phyloP scores from a whole-genome alignment of 2,888 invertebrate genomes.

The Drosophila glabriapex region DNA sequence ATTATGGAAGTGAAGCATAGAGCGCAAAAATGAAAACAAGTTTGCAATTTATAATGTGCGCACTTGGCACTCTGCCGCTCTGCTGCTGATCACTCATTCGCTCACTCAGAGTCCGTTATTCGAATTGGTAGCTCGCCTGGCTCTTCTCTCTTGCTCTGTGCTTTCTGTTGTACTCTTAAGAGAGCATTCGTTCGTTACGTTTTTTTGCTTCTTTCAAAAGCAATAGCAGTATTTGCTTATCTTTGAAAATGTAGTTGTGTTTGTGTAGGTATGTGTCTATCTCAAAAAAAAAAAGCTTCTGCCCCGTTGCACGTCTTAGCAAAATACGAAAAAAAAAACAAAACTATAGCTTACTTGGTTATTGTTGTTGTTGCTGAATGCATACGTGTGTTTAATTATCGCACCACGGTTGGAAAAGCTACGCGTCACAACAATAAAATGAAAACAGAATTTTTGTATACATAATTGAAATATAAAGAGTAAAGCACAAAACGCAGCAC shows the following conservation, averaged over 20 bases:
- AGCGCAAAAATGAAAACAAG: conserved; percentile 70
- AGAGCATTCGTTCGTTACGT: conserved; percentile 29
- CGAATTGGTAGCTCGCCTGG: conserved; percentile 40
- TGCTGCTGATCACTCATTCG: conserved; percentile 33
- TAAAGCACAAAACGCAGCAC: conserved; percentile 28
- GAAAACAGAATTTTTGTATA: conserved; percentile 56
- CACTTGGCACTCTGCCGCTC: conserved; percentile 72
- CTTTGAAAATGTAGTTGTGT: conserved; percentile 33
- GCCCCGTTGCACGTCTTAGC: conserved; percentile 70
- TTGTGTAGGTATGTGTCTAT: conserved; percentile 40
- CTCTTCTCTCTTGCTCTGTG: conserved; percentile 13
- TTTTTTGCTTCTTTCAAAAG: conserved; percentile 19
- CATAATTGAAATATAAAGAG: conserved; percentile 35
- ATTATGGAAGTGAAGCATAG: conserved; percentile 65
- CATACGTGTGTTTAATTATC: conserved; percentile 49
- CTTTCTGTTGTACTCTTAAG: conserved; percentile 12
- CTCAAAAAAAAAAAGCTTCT: conserved; percentile 32
- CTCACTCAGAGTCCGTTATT: conserved; percentile 50
- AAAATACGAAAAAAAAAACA: conserved; percentile 47
- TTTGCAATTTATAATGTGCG: conserved; percentile 76
- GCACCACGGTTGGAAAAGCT: conserved; percentile 46
- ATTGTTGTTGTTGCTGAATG: conserved; percentile 40
- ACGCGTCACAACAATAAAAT: conserved; percentile 48
- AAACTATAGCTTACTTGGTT: conserved; percentile 62
- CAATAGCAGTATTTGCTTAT: conserved; percentile 45